Base-by-base conservation (phyloP, 2,888 invertebrate species). In the Mactromeris polynyma region DNA sequence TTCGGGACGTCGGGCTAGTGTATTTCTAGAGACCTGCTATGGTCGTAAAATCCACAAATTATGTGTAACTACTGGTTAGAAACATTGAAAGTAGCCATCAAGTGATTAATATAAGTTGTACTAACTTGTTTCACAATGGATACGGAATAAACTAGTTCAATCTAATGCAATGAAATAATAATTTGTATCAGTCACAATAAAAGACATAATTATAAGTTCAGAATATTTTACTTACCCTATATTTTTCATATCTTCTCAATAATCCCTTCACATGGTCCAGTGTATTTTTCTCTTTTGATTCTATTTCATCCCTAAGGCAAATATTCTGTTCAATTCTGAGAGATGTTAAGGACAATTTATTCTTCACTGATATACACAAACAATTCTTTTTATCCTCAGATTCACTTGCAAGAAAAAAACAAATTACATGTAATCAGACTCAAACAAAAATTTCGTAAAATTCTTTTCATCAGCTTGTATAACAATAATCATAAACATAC, bases 231-330 rank as follows among this genome's bases (percentile, higher is more conserved):
- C 73, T 92, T 93, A 96, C 96, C 91, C 96, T 94, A 90, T 95
- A 96, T 90, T 95, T 95, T 91, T 96, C 96, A 93, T 96, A 96
- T 93, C 94, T 95, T 42, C 96, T 85, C 21, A 96, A 94, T 51
- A 96, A 90, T 21, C 91, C 90, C 90, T 96, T 96, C 6, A 96
- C 96, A 84, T 94, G 92, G 80, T 94, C 95, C 84, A 96, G 93
- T 11, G 95, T 93, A 17, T 90, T 90, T 79, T 93, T 88, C 87
- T 96, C 96, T 64, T 94, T 91, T 21, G 77, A 86, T 78, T 95
- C 95, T 83, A 96, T 96, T 19, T 92, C 92, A 51, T 93, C 91
- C 77, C 93, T 90, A 36, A 96, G 85, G 54, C 93, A 90, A 54
- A 96, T 92, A 88, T 96, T 96, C 51, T 95, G 94, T 86, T 94